A percentile compares a stretch with the other conserved stretches of the same genome.
Conservation (phyloP, 2,888 invertebrate species). For the Argyresthia albistria region DNA sequence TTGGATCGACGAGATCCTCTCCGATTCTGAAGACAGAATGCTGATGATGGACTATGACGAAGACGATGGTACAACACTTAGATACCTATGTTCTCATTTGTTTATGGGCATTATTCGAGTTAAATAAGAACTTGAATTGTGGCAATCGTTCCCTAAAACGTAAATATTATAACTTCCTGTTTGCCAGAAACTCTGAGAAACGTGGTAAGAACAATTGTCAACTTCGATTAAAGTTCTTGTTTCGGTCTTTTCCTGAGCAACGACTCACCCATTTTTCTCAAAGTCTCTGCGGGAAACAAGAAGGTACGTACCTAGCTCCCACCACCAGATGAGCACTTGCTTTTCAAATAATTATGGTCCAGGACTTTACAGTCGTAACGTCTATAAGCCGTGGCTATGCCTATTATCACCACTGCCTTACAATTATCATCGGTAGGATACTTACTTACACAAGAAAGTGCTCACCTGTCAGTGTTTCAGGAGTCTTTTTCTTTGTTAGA, state of each 20-base stretch:
- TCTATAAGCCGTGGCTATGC: too few relatives aligned
- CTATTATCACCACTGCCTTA: too few relatives aligned
- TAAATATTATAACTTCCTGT: constrained; percentile 4
- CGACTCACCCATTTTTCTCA: neutral
- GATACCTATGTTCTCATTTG: too few relatives aligned
- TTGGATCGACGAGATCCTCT: constrained; percentile 58
- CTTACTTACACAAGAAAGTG: too few relatives aligned
- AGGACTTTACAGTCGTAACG: too few relatives aligned
- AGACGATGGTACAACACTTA: constrained; percentile 39
- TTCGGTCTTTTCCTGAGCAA: constrained; percentile 15
- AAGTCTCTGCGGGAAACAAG: neutral
- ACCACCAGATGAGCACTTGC: too few relatives aligned
- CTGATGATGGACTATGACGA: constrained; percentile 65
- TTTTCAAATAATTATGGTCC: too few relatives aligned
- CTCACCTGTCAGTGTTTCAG: too few relatives aligned
- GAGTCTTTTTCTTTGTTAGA: too few relatives aligned
- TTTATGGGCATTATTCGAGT: too few relatives aligned
- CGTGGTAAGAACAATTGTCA: constrained; percentile 34
- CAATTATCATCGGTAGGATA: too few relatives aligned
- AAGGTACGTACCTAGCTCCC: neutral
- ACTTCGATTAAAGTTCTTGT: constrained; percentile 18
- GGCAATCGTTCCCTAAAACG: constrained; percentile 32
- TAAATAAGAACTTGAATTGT: constrained; percentile 25
- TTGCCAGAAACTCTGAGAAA: constrained; percentile 13
- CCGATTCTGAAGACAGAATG: constrained; percentile 60